Evolutionary conservation across 2,888 invertebrate species (phyloP), one percentile per base, ranked within the genome.

Genomic region (Coleophora flavipennella): DNA sequence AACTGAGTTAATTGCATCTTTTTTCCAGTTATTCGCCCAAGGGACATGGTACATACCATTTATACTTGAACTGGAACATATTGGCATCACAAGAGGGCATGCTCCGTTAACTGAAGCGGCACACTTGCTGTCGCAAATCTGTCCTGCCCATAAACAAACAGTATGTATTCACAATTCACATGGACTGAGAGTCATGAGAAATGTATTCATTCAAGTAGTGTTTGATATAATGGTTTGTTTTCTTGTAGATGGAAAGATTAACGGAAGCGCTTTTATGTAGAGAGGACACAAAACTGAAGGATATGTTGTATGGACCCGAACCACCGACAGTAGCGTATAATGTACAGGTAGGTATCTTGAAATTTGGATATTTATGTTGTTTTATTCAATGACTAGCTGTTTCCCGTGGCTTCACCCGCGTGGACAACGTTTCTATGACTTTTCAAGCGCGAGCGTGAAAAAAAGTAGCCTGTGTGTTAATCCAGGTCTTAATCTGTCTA

Each of bases 41-140:
- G 91, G 92, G 54, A 87, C 90, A 32, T 88, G 91, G 65, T 92
- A 93, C 61, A 88, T 90, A 29, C 90, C 91, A 43, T 95, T 94
- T 69, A 92, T 94, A 68, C 88, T 94, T 62, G 94, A 95, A 69
- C 80, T 97, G 54, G 94, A 95, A 57, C 95, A 96, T 67, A 79
- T 96, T 53, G 97, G 97, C 33, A 93, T 95, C 61, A 89, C 90
- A 39, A 86, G 96, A 57, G 89, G 91, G 49, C 92, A 94, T 60
- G 88, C 92, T 12, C 90, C 90, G 41, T 80, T 98, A 49, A 88
- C 95, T 31, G 97, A 97, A 62, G 93, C 93, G 32, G 93, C 93
- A 1, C 89, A 94, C 55, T 87, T 90, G 41, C 86, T 96, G 14
- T 86, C 95, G 33, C 91, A 92, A 66, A 85, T 94, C 45, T 91